A percentile compares a stretch with the other conserved stretches of the same genome.
These are phyloP conservation scores for Microcebus lehilahytsara DNA, from an alignment of 2,113 vertebrate species.

Conservation along the genomic window DNA sequence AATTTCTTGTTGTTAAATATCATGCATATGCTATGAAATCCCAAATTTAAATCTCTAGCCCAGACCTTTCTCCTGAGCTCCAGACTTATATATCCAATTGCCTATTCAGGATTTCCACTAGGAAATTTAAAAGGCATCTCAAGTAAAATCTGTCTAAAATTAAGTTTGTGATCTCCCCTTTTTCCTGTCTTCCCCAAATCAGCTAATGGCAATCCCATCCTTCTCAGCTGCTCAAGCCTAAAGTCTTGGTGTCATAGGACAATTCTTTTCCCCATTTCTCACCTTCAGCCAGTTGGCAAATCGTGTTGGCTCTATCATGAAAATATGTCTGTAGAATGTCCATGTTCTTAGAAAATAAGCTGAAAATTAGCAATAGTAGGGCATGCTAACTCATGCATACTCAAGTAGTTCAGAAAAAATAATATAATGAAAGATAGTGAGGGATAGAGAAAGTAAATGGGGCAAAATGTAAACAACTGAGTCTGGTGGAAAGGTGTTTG, in stretches of 20 bases:
- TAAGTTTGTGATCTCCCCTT: background rate
- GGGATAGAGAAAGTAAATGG: background rate
- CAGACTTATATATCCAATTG: background rate
- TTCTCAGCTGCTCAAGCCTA: background rate
- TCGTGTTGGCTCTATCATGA: background rate
- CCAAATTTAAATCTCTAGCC: background rate
- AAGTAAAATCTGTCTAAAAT: background rate
- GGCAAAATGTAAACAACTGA: background rate
- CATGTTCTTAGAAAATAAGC: background rate
- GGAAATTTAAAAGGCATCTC: background rate
- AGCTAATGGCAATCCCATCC: background rate
- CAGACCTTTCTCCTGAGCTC: background rate
- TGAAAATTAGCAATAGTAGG: background rate
- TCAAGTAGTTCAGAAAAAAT: background rate
- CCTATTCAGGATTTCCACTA: background rate
- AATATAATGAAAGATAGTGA: background rate
- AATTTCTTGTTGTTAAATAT: background rate
- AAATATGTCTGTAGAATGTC: background rate
- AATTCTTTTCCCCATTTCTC: background rate
- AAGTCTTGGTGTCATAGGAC: background rate
- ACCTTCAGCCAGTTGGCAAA: background rate
- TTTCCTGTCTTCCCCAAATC: background rate
- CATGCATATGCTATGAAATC: background rate
- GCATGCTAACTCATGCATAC: background rate
- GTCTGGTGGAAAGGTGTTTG: background rate